These are phyloP conservation scores for Gryllus longicercus DNA, from an alignment of 2,888 invertebrate genomes.

Conservation along the genomic window DNA sequence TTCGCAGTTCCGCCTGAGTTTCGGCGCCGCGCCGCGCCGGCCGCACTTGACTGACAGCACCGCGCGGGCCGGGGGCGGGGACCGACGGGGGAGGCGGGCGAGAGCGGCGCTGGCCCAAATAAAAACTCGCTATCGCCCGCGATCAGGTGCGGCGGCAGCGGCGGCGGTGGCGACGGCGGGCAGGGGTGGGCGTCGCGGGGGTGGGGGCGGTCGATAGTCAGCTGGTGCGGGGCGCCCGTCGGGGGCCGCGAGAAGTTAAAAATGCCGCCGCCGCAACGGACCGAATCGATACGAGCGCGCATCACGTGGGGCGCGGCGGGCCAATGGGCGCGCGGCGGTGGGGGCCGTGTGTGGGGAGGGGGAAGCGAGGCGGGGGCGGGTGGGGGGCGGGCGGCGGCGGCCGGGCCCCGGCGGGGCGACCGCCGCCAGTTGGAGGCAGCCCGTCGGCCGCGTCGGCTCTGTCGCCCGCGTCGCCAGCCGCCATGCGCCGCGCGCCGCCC, in stretches of 20 bases:
- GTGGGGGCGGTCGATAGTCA: constrained; percentile 23
- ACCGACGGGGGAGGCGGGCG: background rate
- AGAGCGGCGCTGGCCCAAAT: background rate
- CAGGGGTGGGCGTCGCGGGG: background rate
- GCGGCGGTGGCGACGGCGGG: constrained; percentile 19
- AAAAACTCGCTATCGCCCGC: constrained; percentile 17
- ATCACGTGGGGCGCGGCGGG: constrained; percentile 58
- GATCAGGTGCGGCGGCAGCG: constrained; percentile 11
- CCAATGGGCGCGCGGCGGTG: constrained; percentile 43
- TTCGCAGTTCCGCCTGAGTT: background rate
- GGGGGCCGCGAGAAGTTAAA: constrained; percentile 56
- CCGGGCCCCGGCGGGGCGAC: constrained; percentile 24
- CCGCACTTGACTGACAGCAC: background rate
- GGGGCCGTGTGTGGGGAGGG: constrained; percentile 23
- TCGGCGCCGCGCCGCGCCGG: background rate
- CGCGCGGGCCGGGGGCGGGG: background rate
- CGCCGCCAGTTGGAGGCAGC: constrained; percentile 29
- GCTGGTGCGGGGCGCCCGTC: constrained; percentile 19
- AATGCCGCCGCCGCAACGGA: constrained; percentile 74
- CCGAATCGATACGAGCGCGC: constrained; percentile 69
- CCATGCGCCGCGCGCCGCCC: constrained; percentile 3
- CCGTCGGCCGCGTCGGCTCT: background rate
- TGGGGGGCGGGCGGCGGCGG: constrained; percentile 26
- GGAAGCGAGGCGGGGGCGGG: constrained; percentile 22
- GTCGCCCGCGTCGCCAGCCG: background rate